Conservation (phyloP, 2,888 invertebrate species). For the Helobdella robusta region DNA sequence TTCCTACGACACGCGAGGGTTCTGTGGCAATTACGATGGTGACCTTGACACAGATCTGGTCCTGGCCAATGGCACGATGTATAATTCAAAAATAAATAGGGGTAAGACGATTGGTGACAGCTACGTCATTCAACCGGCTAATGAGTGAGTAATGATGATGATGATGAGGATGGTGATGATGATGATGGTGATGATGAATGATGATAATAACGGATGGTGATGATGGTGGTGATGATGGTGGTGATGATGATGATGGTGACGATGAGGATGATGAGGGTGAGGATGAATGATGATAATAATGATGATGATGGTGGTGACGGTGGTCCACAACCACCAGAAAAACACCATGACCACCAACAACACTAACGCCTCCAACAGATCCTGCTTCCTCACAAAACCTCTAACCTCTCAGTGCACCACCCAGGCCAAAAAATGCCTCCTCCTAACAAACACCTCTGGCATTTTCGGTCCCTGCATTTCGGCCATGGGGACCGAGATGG, state of each 20-base stretch:
- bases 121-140: background rate
- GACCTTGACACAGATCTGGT: background rate
- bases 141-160: background rate
- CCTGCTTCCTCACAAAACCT: too few species aligned
- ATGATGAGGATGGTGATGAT: background rate
- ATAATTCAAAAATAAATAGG: background rate
- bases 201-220: too few species aligned
- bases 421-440: background rate
- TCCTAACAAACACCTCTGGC: background rate
- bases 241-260: background rate
- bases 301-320: too few species aligned
- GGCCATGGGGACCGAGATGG: too few species aligned
- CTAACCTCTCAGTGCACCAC: too few species aligned
- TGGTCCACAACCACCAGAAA: too few species aligned
- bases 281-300: too few species aligned
- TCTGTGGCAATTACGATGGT: slow-evolving; percentile 12
- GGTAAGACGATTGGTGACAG: background rate
- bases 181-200: slow-evolving; percentile 3
- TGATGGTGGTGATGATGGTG: slow-evolving; percentile 4
- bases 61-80: background rate
- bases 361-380: too few species aligned
- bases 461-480: background rate
- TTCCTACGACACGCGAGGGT: background rate
- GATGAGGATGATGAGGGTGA: background rate
- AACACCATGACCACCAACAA: too few species aligned